Conservation (phyloP, 2,113 vertebrate genomes). For the Trichomycterus rosablanca region DNA sequence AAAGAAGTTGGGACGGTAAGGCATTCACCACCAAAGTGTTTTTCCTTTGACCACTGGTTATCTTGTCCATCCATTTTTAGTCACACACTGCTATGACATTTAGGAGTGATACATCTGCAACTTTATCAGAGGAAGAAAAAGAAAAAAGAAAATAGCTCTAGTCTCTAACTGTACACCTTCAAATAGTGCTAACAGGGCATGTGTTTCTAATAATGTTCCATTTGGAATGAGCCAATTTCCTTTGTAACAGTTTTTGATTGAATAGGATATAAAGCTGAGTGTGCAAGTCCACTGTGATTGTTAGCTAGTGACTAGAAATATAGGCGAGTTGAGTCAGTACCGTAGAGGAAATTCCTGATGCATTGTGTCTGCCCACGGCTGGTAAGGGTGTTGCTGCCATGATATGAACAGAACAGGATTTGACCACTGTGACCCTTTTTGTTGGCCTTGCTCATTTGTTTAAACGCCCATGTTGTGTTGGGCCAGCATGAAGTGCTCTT, state of each 20-base stretch:
- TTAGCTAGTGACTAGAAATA: not conserved
- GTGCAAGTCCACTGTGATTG: not conserved
- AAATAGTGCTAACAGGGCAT: too few species aligned
- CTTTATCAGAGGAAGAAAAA: too few species aligned
- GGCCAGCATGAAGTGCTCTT: not conserved
- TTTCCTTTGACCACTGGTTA: too few species aligned
- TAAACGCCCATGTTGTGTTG: not conserved
- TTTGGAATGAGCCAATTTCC: not conserved
- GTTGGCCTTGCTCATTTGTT: constrained; percentile 25
- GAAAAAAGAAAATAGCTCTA: too few species aligned
- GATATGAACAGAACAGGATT: constrained; percentile 51
- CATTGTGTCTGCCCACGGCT: constrained; percentile 51
- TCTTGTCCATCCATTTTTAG: too few species aligned
- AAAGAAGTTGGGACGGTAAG: too few species aligned
- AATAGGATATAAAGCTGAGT: not conserved
- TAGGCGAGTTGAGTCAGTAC: constrained; percentile 3
- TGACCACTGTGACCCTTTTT: constrained; percentile 44
- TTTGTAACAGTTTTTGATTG: not conserved
- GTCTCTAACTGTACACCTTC: too few species aligned
- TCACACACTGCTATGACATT: too few species aligned
- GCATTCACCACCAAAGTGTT: too few species aligned
- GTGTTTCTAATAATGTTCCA: too few species aligned
- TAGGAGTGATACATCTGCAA: too few species aligned
- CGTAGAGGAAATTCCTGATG: constrained; percentile 31
- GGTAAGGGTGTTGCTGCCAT: constrained; percentile 40